phyloP scores from a whole-genome alignment of 2,888 invertebrate species.

The Brenthis ino region DNA sequence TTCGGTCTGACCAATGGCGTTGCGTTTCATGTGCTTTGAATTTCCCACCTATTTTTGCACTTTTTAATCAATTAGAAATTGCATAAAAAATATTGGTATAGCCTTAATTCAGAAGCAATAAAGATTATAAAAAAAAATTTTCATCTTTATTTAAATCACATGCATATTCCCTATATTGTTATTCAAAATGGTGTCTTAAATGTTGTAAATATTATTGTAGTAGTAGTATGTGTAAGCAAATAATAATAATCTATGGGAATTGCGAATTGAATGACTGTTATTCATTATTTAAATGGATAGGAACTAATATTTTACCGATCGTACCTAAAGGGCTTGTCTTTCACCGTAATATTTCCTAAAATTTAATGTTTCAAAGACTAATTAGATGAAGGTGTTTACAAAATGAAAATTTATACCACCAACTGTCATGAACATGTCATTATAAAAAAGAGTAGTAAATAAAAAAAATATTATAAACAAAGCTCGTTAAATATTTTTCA shows the following conservation, averaged over 20 bases:
- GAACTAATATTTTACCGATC: background rate
- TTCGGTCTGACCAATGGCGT: too few relatives aligned
- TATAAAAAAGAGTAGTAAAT: background rate
- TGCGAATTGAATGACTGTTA: constrained; percentile 14
- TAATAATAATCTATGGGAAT: background rate
- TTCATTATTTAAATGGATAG: constrained; percentile 7
- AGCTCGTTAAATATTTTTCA: constrained; percentile 8
- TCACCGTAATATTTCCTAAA: too few relatives aligned
- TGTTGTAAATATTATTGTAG: constrained; percentile 25
- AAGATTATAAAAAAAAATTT: too few relatives aligned
- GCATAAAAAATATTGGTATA: too few relatives aligned
- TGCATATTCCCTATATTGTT: background rate
- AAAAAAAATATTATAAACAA: constrained; percentile 2
- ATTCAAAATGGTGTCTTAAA: constrained; percentile 26
- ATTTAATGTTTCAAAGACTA: background rate
- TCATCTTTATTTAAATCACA: too few relatives aligned
- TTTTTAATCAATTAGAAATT: too few relatives aligned
- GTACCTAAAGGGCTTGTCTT: too few relatives aligned
- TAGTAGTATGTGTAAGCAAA: constrained; percentile 5
- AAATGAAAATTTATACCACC: background rate
- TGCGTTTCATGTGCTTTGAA: too few relatives aligned
- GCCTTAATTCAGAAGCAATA: too few relatives aligned
- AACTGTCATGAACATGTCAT: background rate
- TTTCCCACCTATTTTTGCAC: too few relatives aligned
- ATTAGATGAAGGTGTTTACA: background rate